Evolutionary conservation across 2,797 vertebrate genomes (phyloP).

Genomic region (Sylvilagus floridanus): DNA sequence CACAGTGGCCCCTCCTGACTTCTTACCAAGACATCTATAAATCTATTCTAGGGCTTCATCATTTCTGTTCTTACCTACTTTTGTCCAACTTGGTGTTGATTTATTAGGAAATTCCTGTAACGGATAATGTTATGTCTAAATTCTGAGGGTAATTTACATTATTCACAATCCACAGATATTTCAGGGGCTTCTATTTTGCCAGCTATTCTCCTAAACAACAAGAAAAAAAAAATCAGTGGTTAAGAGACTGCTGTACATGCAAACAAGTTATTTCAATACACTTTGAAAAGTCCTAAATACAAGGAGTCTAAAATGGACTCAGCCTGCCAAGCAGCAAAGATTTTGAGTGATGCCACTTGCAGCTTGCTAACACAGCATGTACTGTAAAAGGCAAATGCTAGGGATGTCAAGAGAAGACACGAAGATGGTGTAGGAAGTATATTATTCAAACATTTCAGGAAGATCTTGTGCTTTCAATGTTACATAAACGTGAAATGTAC

Average conservation of each 20-base stretch:
- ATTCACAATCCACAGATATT: conserved; percentile 19
- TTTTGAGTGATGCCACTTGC: conserved; percentile 11
- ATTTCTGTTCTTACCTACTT: neutral
- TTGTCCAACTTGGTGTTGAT: neutral
- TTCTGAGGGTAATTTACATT: neutral
- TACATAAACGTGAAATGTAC: neutral
- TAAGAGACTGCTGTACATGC: neutral
- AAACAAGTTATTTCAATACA: neutral
- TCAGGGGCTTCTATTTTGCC: conserved; percentile 3
- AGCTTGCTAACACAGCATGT: neutral
- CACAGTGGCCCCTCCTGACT: no score
- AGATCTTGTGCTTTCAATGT: neutral
- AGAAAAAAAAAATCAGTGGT: neutral
- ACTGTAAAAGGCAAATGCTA: neutral
- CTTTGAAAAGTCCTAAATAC: neutral
- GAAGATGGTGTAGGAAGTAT: neutral
- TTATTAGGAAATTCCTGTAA: conserved; percentile 3
- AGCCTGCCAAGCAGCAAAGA: neutral
- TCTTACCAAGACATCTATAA: neutral
- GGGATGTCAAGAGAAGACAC: neutral
- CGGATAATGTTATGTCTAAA: neutral
- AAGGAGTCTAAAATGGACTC: neutral
- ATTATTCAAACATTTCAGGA: conserved; percentile 26
- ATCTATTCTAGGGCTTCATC: neutral
- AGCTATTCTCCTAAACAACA: neutral